These are phyloP conservation scores for Donacobius atricapilla DNA, from an alignment of 2,113 vertebrate genomes.

Conservation along the genomic window DNA sequence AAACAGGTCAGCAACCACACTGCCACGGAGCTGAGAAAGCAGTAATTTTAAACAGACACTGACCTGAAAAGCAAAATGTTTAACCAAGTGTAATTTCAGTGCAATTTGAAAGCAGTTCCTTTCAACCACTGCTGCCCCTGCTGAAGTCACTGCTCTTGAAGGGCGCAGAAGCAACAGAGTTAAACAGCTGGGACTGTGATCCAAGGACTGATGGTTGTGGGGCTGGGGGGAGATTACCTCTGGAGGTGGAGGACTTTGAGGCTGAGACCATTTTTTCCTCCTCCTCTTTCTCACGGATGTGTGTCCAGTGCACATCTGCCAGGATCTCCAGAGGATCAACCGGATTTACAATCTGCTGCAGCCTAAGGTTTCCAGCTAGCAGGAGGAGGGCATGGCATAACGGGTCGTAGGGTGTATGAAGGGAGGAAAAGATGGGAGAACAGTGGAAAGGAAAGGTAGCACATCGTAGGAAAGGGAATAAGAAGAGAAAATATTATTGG, in stretches of 20 bases:
- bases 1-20: neutral
- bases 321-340: constrained; percentile 84
- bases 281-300: constrained; percentile 78
- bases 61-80: constrained; percentile 33
- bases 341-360: constrained; percentile 81
- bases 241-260: constrained; percentile 79
- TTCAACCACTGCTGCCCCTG: neutral
- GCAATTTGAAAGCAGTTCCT: neutral
- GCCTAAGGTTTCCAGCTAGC: constrained; percentile 83
- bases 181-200: neutral
- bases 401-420: neutral
- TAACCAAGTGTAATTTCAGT: neutral
- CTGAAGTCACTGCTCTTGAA: neutral
- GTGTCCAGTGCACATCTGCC: constrained; percentile 81
- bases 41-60: neutral
- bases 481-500: constrained; percentile 56
- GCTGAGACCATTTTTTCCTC: constrained; percentile 74
- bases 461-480: constrained; percentile 58
- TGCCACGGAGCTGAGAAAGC: neutral
- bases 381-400: neutral
- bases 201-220: neutral
- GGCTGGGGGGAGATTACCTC: constrained; percentile 83
- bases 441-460: constrained; percentile 42
- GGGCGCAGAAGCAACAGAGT: neutral
- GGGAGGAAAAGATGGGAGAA: constrained; percentile 6